phyloP scores from a whole-genome alignment of 2,888 invertebrate genomes.

The Caenorhabditis imperialis region DNA sequence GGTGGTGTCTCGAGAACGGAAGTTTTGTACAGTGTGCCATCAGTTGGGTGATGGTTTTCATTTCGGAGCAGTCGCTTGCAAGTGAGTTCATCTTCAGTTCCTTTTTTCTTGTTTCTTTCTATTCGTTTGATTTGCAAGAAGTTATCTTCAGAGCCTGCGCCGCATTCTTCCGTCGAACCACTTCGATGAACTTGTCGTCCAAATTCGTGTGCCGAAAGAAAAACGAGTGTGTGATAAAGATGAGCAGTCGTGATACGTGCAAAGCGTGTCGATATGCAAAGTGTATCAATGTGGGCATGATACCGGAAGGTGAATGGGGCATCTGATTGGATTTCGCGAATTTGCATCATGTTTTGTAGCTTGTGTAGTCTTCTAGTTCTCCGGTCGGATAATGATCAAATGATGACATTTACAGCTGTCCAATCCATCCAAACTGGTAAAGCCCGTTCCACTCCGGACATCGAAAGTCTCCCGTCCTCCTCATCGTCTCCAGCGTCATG shows the following conservation, averaged over 20 bases:
- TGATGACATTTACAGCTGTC: constrained; percentile 20
- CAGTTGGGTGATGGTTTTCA: constrained; percentile 42
- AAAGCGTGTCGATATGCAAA: constrained; percentile 48
- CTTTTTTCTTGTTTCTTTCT: neutral
- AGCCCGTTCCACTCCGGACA: constrained; percentile 3
- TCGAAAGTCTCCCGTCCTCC: constrained; percentile 33
- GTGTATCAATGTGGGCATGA: constrained; percentile 40
- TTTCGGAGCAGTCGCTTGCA: constrained; percentile 46
- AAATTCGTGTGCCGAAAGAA: constrained; percentile 40
- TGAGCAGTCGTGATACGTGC: constrained; percentile 46
- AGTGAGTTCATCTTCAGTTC: constrained; percentile 23
- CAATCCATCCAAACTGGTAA: constrained; percentile 22
- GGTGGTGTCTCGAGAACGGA: constrained; percentile 19
- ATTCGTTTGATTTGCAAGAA: too few relatives aligned
- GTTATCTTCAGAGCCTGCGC: constrained; percentile 47
- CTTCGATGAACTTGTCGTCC: constrained; percentile 16
- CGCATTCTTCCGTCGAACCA: constrained; percentile 42
- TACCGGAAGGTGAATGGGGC: constrained; percentile 22
- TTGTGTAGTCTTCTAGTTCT: neutral
- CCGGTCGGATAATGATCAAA: neutral
- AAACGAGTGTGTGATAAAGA: constrained; percentile 34
- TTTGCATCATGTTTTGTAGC: constrained; percentile 1
- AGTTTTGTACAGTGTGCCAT: constrained; percentile 38
- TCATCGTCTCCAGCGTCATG: constrained; percentile 36
- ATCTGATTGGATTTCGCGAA: too few relatives aligned